phyloP scores from a whole-genome alignment of 2,113 vertebrate genomes.

The Vidua chalybeata region DNA sequence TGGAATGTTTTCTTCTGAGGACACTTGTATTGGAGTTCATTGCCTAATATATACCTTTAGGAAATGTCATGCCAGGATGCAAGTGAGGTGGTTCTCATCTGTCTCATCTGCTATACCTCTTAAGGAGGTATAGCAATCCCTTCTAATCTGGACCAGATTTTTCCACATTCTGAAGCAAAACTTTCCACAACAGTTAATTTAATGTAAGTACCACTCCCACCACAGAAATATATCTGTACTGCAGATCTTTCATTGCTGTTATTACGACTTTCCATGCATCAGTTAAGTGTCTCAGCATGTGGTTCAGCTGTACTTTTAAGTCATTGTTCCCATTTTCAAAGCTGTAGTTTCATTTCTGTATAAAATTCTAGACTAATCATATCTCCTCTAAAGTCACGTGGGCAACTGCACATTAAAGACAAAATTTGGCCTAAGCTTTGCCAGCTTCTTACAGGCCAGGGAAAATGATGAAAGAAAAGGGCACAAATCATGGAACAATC shows the following conservation, averaged over 20 bases:
- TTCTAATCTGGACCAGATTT: not conserved
- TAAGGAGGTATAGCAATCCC: not conserved
- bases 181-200: not conserved
- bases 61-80: not conserved
- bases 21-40: not conserved
- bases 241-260: not conserved
- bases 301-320: conserved; percentile 1
- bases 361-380: conserved; percentile 6
- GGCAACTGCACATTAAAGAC: not conserved
- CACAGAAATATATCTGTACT: not conserved
- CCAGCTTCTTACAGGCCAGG: not conserved
- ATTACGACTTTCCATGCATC: not conserved
- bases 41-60: not conserved
- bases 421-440: not conserved
- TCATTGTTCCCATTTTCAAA: conserved; percentile 27
- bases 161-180: not conserved
- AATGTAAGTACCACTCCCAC: not conserved
- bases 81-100: not conserved
- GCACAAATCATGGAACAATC: not conserved
- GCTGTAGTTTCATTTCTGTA: not conserved
- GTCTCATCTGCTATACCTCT: not conserved
- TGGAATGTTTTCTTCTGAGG: not conserved
- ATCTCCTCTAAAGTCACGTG: not conserved
- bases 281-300: not conserved
- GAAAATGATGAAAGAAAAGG: not conserved